These are phyloP conservation scores for Norana najaformis DNA, from an alignment of 2,888 invertebrate species.

Conservation along the genomic window DNA sequence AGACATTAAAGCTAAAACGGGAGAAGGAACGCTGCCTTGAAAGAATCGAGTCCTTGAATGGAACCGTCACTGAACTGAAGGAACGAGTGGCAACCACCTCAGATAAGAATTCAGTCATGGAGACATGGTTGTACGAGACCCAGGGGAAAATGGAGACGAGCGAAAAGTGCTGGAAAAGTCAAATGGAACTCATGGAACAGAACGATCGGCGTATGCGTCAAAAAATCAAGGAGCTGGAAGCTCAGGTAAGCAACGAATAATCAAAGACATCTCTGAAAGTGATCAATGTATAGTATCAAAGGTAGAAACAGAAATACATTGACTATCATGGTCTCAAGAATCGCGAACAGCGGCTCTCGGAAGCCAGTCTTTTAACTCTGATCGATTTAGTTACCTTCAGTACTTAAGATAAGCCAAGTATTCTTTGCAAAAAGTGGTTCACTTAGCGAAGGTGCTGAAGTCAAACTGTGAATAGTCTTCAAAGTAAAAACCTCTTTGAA, in stretches of 20 bases:
- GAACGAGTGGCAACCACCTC: slow-evolving; percentile 1
- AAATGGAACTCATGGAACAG: neutral
- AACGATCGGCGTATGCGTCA: neutral
- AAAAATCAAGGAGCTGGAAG: neutral
- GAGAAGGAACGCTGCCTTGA: slow-evolving; percentile 22
- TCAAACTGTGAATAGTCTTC: neutral
- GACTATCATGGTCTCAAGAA: no score
- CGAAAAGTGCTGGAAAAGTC: slow-evolving; percentile 22
- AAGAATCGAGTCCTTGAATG: neutral
- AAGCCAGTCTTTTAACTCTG: no score
- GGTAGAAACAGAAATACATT: neutral
- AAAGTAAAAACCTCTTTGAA: neutral
- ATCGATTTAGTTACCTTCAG: no score
- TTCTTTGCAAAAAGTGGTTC: neutral
- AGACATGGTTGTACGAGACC: slow-evolving; percentile 22
- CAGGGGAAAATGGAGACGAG: slow-evolving; percentile 5
- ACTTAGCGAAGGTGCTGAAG: no score
- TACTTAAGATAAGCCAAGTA: neutral
- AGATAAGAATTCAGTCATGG: slow-evolving; percentile 8
- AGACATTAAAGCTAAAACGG: slow-evolving; percentile 36
- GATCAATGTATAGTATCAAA: neutral
- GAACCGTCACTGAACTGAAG: neutral
- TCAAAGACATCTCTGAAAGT: neutral
- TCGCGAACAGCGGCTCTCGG: no score
- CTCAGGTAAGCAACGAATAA: neutral